Evolutionary conservation across 2,888 invertebrate species (phyloP).

Genomic region (Chymomyza caudatula): DNA sequence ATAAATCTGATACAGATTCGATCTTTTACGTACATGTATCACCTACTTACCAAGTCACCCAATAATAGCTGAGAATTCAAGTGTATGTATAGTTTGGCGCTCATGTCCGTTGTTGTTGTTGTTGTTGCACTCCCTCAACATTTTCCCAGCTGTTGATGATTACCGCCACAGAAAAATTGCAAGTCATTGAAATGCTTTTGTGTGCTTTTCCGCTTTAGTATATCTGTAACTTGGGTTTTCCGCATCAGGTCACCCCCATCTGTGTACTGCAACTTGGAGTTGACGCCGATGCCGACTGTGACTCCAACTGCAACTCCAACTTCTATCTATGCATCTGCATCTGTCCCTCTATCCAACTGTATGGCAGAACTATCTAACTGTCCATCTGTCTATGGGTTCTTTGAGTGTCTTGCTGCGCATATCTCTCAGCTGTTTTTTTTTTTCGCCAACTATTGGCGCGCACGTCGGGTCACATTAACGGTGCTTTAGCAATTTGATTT

Average conservation of each 20-base stretch:
- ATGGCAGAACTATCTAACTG: slow-evolving; percentile 26
- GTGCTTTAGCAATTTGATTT: slow-evolving; percentile 70
- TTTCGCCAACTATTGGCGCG: slow-evolving; percentile 28
- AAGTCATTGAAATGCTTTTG: neutral
- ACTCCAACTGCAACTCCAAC: neutral
- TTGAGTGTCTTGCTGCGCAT: neutral
- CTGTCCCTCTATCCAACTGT: neutral
- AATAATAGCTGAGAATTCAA: too few relatives aligned
- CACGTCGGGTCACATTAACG: slow-evolving; percentile 70
- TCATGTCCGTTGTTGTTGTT: neutral
- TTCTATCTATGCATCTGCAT: slow-evolving; percentile 3
- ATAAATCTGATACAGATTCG: too few relatives aligned
- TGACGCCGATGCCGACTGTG: slow-evolving; percentile 5
- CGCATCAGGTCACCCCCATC: slow-evolving; percentile 55
- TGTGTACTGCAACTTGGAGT: slow-evolving; percentile 1
- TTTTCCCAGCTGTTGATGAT: neutral
- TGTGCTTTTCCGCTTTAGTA: slow-evolving; percentile 37
- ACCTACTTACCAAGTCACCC: neutral
- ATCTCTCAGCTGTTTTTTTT: neutral
- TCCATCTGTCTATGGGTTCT: slow-evolving; percentile 20
- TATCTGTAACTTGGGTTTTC: slow-evolving; percentile 65
- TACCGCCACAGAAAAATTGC: neutral
- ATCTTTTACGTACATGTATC: too few relatives aligned
- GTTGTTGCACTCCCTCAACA: neutral
- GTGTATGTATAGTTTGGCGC: too few relatives aligned